Conservation (phyloP, 2,113 vertebrate genomes). For the Corythaixoides concolor region DNA sequence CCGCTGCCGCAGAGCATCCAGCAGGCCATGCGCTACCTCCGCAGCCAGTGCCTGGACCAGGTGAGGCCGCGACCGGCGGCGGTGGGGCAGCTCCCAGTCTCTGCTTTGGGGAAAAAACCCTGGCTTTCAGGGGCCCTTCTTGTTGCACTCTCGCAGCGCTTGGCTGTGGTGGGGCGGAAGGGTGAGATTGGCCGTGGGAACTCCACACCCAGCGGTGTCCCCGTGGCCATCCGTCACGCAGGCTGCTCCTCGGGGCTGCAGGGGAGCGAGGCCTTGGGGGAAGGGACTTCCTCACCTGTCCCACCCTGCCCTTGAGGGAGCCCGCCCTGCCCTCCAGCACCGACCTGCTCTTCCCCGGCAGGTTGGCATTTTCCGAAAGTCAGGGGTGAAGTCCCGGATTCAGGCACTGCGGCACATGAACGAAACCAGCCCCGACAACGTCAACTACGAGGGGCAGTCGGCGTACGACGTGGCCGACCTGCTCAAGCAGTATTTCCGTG, state of each 20-base stretch:
- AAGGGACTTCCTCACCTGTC: neutral
- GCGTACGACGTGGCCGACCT: conserved; percentile 87
- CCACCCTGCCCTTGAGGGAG: no score
- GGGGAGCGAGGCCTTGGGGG: neutral
- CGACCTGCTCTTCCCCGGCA: neutral
- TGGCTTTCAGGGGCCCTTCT: neutral
- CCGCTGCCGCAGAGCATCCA: conserved; percentile 88
- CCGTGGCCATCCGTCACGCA: neutral
- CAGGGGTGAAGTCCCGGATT: conserved; percentile 87
- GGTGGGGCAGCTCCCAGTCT: neutral
- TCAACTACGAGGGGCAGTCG: conserved; percentile 83
- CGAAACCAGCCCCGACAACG: conserved; percentile 79
- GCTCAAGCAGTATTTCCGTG: conserved; percentile 88
- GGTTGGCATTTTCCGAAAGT: conserved; percentile 90
- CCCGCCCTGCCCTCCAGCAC: accelerated
- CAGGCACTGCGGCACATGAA: conserved; percentile 84
- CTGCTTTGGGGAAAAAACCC: accelerated
- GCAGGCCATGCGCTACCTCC: conserved; percentile 87
- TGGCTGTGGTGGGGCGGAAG: neutral
- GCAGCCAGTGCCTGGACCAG: conserved; percentile 86
- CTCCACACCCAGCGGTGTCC: no score
- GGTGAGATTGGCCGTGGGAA: neutral
- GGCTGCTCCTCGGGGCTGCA: neutral
- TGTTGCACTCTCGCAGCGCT: accelerated
- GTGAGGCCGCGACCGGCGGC: neutral